These are phyloP conservation scores for Melitaea cinxia DNA, from an alignment of 1,140 invertebrate species.

Conservation along the genomic window DNA sequence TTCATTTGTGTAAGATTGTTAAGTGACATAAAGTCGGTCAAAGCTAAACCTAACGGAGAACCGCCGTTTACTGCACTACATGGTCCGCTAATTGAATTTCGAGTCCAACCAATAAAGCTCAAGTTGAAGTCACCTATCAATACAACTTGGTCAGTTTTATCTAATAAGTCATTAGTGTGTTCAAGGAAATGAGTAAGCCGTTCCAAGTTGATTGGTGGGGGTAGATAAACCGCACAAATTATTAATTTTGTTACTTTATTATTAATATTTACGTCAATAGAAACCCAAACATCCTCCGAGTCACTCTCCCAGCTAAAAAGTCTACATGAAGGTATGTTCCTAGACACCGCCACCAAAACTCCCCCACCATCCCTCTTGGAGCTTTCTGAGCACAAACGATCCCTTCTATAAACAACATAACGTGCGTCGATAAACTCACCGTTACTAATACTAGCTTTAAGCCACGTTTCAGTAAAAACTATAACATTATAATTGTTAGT, in stretches of 20 bases:
- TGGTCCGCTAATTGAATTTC: background rate
- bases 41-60: background rate
- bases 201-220: constrained; percentile 26
- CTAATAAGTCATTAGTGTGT: constrained; percentile 11
- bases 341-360: constrained; percentile 15
- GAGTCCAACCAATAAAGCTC: constrained; percentile 22
- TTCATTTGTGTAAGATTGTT: constrained; percentile 9
- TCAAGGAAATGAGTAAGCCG: constrained; percentile 10
- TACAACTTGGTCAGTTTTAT: constrained; percentile 26
- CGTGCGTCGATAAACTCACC: constrained; percentile 19
- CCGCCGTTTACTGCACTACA: background rate
- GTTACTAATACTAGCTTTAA: constrained; percentile 4
- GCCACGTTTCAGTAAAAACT: constrained; percentile 28
- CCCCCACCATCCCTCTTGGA: constrained; percentile 21
- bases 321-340: background rate
- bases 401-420: constrained; percentile 25
- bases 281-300: constrained; percentile 30
- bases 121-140: constrained; percentile 31
- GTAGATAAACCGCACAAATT: constrained; percentile 31
- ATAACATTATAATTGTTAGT: constrained; percentile 19
- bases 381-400: constrained; percentile 13
- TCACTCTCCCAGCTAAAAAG: constrained; percentile 21
- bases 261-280: constrained; percentile 14
- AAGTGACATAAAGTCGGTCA: background rate
- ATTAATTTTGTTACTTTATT: constrained; percentile 20